Base-by-base conservation (phyloP, 2,888 invertebrate species). In the Leistus spinibarbis region DNA sequence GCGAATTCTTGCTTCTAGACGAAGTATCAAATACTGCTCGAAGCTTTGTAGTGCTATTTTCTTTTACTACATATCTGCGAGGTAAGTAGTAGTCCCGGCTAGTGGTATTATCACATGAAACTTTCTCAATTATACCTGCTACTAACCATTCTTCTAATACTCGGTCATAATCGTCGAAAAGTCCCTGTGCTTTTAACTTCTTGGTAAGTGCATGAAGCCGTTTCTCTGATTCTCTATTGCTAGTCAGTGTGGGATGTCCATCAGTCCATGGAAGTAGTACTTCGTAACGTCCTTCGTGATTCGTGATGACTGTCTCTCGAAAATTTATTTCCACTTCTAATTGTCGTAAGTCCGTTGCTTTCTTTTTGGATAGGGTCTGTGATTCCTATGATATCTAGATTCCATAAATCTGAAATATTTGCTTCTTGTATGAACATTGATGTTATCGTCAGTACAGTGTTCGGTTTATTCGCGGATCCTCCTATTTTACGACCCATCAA, bases 1-100 rank as follows among this genome's bases (percentile, higher is more conserved):
- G 76, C 73, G 4, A 79, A 0, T 74, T 62, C 1, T 63, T 56
- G 4, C 79, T 76, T 70, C 74, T 70, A 1, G 78, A 75, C n/a
- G 80, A 81, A n/a, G 81, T 81, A 63, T 82, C 79, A 76, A 81
- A 81, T 0, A 82, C 81, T 0, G 81, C 80, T 13, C 82, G 66
- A 1, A 81, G 66, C 65, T 79, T 80, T 1, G 81, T 80, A 2
- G 80, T 81, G n/a, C n/a, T n/a, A 69, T 79, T 80, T 1, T 78
- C 77, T 22, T 79, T 78, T 9, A 80, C 70, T 2, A 82, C 79
- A 13, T 78, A 78, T 54, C 79, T 79, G 76, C 82, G 81, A n/a
- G 79, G 79, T 16, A 81, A 72, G 62, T 78, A 80, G 20, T 78
- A 72, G 4, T 64, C 73, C n/a, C n/a, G n/a, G n/a, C n/a, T n/a